Base-by-base conservation (phyloP, 2,113 vertebrate species). In the Lates calcarifer region DNA sequence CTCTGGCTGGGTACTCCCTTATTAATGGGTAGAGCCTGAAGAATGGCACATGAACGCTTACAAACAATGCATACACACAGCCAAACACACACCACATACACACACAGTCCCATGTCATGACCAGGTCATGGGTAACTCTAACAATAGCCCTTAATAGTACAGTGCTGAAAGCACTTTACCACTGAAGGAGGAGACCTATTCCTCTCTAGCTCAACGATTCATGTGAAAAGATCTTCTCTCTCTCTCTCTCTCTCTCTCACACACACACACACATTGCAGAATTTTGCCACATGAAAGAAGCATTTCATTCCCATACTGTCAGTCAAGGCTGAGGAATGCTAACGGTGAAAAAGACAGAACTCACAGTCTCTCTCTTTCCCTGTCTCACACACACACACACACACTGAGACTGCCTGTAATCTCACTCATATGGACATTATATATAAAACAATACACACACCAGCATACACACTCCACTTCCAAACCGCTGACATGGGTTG, bases 81-180 rank as follows among this genome's bases (percentile, higher is more conserved):
- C 10, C 43, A 29, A 2, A 31, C 61, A 79, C 69, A 45, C 53
- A 61, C 72, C 66, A 64, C 49, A 64, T 55, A 79, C 64, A 82
- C 57, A 74, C 58, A 76, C 45, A 78, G n/a, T 15, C 62, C 55
- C 35, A 56, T 68, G 82, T 67, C 85, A 85, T 83, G 85, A 83
- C 65, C 72, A 62, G 89, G 86, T 91, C 89, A 90, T 70, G 78
- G 69, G 55, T 80, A 81, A 64, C 74, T 85, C 79, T 49, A 85
- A 91, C 85, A 89, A 89, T 89, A 90, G 85, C 81, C 74, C 68
- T 81, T 75, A 89, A 86, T 87, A 86, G 87, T 71, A 79, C 61
- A 81, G 78, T 75, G 84, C 79, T 91, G 79, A 85, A 87, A 88
- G 83, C 71, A 67, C 80, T 83, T 83, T 82, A 73, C 81, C 58